phyloP scores from a whole-genome alignment of 1,140 invertebrate genomes.

The Chironomus striatipennis region DNA sequence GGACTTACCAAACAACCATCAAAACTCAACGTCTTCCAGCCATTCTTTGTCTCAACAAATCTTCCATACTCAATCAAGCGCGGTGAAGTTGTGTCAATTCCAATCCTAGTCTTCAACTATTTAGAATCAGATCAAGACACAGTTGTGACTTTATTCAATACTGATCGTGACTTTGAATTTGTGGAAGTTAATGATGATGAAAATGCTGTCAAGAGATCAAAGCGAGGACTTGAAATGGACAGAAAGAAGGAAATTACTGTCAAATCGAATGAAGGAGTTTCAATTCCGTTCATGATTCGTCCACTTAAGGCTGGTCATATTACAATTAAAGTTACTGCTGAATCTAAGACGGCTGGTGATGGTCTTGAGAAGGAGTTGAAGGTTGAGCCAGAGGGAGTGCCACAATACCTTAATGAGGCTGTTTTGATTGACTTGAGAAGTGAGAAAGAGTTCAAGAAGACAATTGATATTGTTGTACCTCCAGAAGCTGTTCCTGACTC shows the following conservation, averaged over 20 bases:
- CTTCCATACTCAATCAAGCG: constrained; percentile 76
- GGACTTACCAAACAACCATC: constrained; percentile 64
- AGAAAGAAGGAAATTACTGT: constrained; percentile 52
- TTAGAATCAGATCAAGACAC: background rate
- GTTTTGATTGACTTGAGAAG: constrained; percentile 59
- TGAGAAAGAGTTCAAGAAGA: constrained; percentile 42
- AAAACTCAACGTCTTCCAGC: constrained; percentile 69
- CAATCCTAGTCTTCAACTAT: background rate
- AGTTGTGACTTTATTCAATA: background rate
- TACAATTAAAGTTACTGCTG: constrained; percentile 61
- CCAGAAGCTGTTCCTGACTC: constrained; percentile 56
- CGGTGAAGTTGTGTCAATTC: constrained; percentile 37
- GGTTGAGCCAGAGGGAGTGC: constrained; percentile 66
- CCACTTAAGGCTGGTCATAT: constrained; percentile 61
- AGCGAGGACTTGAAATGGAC: constrained; percentile 51
- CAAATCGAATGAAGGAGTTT: constrained; percentile 51
- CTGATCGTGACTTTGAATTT: background rate
- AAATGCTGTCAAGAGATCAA: background rate
- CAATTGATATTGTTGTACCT: constrained; percentile 59
- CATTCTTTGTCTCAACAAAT: constrained; percentile 67
- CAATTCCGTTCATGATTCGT: constrained; percentile 66
- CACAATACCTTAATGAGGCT: constrained; percentile 62
- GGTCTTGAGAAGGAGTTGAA: constrained; percentile 54
- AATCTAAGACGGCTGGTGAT: constrained; percentile 54
- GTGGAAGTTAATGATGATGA: background rate